Conservation (phyloP, 2,888 invertebrate species). For the Spialia ferax region DNA sequence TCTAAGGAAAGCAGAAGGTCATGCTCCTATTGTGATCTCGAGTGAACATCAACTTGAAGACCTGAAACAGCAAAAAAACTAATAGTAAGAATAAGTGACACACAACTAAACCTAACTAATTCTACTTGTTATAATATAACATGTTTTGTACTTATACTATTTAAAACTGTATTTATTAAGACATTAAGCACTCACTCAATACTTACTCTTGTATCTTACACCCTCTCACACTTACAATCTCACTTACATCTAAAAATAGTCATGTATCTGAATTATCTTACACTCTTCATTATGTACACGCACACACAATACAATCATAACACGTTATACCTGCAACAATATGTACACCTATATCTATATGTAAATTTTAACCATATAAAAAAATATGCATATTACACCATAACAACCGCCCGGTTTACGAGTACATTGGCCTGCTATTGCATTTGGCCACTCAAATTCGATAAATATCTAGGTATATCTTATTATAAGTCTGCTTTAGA, state of each 20-base stretch:
- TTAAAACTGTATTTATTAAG: too few relatives aligned
- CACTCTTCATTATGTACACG: neutral
- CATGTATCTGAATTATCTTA: too few relatives aligned
- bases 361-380: too few relatives aligned
- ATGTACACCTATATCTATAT: too few relatives aligned
- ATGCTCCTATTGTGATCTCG: neutral
- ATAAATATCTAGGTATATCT: neutral
- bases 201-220: neutral
- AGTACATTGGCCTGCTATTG: too few relatives aligned
- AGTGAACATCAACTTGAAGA: neutral
- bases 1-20: neutral
- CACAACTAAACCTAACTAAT: neutral
- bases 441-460: too few relatives aligned
- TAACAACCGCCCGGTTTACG: too few relatives aligned
- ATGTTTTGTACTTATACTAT: too few relatives aligned
- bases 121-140: too few relatives aligned
- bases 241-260: neutral
- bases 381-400: too few relatives aligned
- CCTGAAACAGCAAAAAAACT: constrained; percentile 2
- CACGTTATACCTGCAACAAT: neutral
- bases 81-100: neutral
- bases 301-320: neutral
- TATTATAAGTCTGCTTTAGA: neutral
- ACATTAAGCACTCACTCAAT: too few relatives aligned
- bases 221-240: neutral